These are phyloP conservation scores for Ceryle rudis DNA, from an alignment of 2,797 vertebrate species.

Conservation along the genomic window DNA sequence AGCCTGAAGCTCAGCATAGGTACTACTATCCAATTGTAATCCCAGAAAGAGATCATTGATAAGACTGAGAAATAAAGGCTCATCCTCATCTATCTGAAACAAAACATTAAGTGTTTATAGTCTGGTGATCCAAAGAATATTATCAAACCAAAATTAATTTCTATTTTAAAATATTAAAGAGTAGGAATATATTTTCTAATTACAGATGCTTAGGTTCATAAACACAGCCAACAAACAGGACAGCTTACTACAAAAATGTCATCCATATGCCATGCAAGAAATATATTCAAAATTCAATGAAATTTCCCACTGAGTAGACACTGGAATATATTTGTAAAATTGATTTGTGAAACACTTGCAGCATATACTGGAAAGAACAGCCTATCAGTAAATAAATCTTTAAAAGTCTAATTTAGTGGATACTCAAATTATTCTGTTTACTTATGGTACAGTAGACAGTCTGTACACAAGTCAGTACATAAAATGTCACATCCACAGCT, in stretches of 20 bases:
- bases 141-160: neutral
- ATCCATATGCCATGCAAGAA: neutral
- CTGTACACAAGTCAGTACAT: neutral
- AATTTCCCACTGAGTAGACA: neutral
- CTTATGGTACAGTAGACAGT: neutral
- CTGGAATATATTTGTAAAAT: neutral
- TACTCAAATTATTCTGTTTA: neutral
- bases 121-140: neutral
- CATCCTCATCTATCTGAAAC: constrained; percentile 81
- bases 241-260: neutral
- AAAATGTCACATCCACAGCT: neutral
- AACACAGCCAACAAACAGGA: neutral
- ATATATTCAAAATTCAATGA: neutral
- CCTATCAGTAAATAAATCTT: neutral
- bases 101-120: neutral
- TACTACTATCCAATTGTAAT: constrained; percentile 78
- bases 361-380: neutral
- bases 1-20: constrained; percentile 70
- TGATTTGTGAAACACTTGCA: neutral
- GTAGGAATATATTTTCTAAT: neutral
- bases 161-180: neutral
- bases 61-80: constrained; percentile 82
- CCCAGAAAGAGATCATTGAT: constrained; percentile 82
- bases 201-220: neutral
- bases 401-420: neutral